phyloP scores from a whole-genome alignment of 2,888 invertebrate species.

The Diploptera punctata region DNA sequence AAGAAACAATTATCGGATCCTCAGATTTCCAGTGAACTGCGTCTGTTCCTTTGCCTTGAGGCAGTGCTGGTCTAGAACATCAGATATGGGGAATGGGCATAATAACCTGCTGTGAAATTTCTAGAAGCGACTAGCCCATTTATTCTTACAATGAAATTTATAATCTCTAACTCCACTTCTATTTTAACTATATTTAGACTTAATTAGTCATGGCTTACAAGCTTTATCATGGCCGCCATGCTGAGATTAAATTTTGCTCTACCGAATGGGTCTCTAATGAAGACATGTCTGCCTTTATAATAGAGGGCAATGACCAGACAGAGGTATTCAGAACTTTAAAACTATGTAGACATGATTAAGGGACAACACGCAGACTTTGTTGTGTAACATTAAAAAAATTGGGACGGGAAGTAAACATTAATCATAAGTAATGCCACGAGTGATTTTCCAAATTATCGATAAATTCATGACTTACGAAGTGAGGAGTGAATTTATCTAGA shows the following conservation, averaged over 20 bases:
- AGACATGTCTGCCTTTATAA: neutral
- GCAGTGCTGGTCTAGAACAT: neutral
- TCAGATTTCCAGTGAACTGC: neutral
- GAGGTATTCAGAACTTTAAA: no score
- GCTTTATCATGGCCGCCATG: conserved; percentile 12
- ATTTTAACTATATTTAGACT: neutral
- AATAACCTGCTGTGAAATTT: neutral
- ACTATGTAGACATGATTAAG: no score
- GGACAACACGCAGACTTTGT: no score
- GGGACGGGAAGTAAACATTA: no score
- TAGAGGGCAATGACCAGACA: neutral
- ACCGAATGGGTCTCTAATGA: neutral
- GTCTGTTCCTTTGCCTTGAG: neutral
- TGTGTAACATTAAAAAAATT: no score
- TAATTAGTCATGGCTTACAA: conserved; percentile 11
- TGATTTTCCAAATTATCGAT: no score
- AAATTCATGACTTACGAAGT: no score
- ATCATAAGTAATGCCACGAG: no score
- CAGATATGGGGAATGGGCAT: neutral
- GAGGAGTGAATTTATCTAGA: no score
- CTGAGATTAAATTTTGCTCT: conserved; percentile 2
- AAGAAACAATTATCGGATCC: neutral
- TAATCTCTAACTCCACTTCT: neutral
- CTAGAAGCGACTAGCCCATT: neutral
- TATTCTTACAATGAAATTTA: neutral